Evolutionary conservation across 2,113 vertebrate species (phyloP), one percentile per base, ranked within the genome.

Genomic region (Oophaga pumilio): DNA sequence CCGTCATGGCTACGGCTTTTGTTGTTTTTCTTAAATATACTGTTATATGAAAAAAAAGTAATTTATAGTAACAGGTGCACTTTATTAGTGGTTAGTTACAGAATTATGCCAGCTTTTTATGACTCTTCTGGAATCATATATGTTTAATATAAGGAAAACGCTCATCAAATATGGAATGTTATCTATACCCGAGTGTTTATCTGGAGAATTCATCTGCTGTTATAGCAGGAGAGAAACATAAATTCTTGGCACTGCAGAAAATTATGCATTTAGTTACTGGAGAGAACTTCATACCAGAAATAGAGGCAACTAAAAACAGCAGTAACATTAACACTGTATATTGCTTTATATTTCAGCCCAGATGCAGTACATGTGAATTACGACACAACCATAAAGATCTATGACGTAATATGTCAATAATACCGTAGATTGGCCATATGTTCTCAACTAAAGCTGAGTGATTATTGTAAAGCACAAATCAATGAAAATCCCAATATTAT

Each of bases 91-190:
- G 59, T 50, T 66, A 33, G 33, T 50, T 28, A 82, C 33, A 26
- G 13, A 79, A 50, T 24, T 50, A 52, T 68, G 62, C 43, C 52
- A 17, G 22, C n/a, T 4, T 24, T 60, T 66, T 82, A 66, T 64
- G 18, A 64, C 60, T 60, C 26, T 80, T 24, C 56, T 15, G 12
- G 8, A 12, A 53, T 83, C 56, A 33, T 84, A 74, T 73, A 84
- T 84, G 56, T 57, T 73, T 60, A 56, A 53, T 57, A 74, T 49
- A 10, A 26, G 53, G 50, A 43, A 76, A 84, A 52, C 57, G 22
- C 20, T 60, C 53, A 59, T 33, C 7, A 85, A 12, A 74, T 15
- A 73, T n/a, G 26, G 17, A 85, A 74, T 85, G 66, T 59, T 85
- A 85, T 85, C 69, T 66, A 68, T 52, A 50, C 8, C 22, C 12